These are phyloP conservation scores for Ficedula albicollis DNA, from an alignment of 2,797 vertebrate species.

Conservation along the genomic window DNA sequence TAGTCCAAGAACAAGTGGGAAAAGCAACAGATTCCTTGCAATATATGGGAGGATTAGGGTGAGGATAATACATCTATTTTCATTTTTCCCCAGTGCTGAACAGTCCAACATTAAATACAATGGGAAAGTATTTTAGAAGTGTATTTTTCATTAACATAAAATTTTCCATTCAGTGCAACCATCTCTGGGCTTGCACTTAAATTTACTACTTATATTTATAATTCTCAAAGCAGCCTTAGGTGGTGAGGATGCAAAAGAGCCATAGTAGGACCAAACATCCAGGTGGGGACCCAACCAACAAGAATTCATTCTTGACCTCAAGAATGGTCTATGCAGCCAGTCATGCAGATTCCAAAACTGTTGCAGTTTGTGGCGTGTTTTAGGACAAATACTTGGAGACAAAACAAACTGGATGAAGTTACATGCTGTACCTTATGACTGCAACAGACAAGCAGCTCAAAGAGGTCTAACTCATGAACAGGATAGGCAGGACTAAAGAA, in stretches of 20 bases:
- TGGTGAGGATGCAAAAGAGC: not conserved
- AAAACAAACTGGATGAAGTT: not conserved
- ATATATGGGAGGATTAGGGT: conserved; percentile 31
- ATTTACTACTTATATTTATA: not conserved
- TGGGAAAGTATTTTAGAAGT: not conserved
- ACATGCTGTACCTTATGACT: rapidly evolving
- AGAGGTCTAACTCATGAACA: rapidly evolving
- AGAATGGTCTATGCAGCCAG: not conserved
- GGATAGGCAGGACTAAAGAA: not conserved
- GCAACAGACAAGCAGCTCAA: not conserved
- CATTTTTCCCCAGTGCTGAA: not conserved
- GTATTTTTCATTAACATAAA: not conserved
- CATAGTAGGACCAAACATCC: rapidly evolving
- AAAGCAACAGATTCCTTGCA: conserved; percentile 28
- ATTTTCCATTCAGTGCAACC: not conserved
- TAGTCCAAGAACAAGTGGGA: conserved; percentile 28
- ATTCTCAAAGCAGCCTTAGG: not conserved
- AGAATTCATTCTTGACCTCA: not conserved
- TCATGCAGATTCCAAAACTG: not conserved
- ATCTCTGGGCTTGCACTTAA: not conserved
- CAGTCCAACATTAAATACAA: not conserved
- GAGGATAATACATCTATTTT: conserved; percentile 24
- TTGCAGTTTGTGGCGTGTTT: rapidly evolving
- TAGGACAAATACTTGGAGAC: not conserved
- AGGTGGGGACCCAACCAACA: not conserved